Evolutionary conservation across 2,797 vertebrate genomes (phyloP).

Genomic region (Tolypeutes matacus): DNA sequence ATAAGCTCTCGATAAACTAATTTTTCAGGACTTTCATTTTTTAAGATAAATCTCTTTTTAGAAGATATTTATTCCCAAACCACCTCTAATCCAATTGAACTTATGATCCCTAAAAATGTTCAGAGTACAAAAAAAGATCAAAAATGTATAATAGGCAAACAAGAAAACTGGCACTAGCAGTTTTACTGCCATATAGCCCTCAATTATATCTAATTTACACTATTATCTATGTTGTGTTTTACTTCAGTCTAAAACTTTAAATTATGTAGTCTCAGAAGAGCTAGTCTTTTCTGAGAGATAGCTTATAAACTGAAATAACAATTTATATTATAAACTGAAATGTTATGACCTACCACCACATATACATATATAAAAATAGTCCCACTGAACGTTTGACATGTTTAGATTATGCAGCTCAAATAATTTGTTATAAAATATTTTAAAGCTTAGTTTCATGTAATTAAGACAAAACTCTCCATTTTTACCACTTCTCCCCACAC

Average conservation of each 20-base stretch:
- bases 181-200: slow-evolving; percentile 81
- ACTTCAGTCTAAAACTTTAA: slow-evolving; percentile 82
- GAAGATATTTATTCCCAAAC: slow-evolving; percentile 84
- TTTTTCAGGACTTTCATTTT: slow-evolving; percentile 78
- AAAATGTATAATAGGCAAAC: slow-evolving; percentile 78
- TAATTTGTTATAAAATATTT: slow-evolving; percentile 81
- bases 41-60: slow-evolving; percentile 83
- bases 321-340: slow-evolving; percentile 84
- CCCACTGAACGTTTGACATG: slow-evolving; percentile 85
- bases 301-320: slow-evolving; percentile 84
- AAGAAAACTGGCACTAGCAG: slow-evolving; percentile 82
- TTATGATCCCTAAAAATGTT: slow-evolving; percentile 78
- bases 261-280: slow-evolving; percentile 83
- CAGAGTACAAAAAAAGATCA: slow-evolving; percentile 74
- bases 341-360: slow-evolving; percentile 83
- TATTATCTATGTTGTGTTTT: slow-evolving; percentile 78
- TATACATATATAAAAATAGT: slow-evolving; percentile 86
- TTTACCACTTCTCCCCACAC: slow-evolving; percentile 72
- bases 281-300: slow-evolving; percentile 82
- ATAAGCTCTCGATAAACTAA: slow-evolving; percentile 79
- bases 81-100: slow-evolving; percentile 81
- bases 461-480: slow-evolving; percentile 76
- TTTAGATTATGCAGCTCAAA: slow-evolving; percentile 84
- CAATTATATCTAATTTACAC: slow-evolving; percentile 79
- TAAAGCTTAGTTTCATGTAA: slow-evolving; percentile 83